Conservation (phyloP, 2,888 invertebrate species). For the Melieria omissa region DNA sequence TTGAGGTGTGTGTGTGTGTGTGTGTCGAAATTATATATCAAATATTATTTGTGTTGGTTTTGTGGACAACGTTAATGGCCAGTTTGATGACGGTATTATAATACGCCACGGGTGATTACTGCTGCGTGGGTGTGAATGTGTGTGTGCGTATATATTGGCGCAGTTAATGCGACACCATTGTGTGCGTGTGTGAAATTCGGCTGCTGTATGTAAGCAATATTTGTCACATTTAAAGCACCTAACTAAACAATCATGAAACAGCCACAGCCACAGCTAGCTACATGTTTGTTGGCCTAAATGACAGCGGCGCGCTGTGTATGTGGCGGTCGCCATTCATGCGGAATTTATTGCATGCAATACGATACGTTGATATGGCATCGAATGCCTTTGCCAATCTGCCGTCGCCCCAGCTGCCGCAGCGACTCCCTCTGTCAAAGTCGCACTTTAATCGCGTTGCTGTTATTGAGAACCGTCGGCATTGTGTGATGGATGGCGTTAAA, state of each 20-base stretch:
- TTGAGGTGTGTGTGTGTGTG: too few relatives aligned
- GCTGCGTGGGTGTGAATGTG: background rate
- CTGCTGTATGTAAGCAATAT: background rate
- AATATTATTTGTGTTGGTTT: too few relatives aligned
- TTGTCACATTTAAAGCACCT: background rate
- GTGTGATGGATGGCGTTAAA: slow-evolving; percentile 32
- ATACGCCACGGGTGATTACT: background rate
- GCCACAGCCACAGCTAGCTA: too few relatives aligned
- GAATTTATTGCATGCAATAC: slow-evolving; percentile 31
- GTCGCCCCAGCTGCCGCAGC: too few relatives aligned
- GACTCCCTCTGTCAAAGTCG: too few relatives aligned
- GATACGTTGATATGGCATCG: slow-evolving; percentile 19
- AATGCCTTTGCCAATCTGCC: too few relatives aligned
- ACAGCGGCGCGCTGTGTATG: background rate
- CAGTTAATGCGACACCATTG: background rate
- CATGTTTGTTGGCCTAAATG: background rate
- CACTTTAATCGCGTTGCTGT: too few relatives aligned
- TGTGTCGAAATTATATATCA: too few relatives aligned
- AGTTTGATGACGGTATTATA: too few relatives aligned
- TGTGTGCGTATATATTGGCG: background rate
- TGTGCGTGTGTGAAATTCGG: background rate
- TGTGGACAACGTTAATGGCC: too few relatives aligned
- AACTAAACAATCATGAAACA: background rate
- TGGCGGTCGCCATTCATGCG: slow-evolving; percentile 15
- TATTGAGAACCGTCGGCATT: too few relatives aligned